These are phyloP conservation scores for Sceloporus undulatus DNA, from an alignment of 2,113 vertebrate species.

Conservation along the genomic window DNA sequence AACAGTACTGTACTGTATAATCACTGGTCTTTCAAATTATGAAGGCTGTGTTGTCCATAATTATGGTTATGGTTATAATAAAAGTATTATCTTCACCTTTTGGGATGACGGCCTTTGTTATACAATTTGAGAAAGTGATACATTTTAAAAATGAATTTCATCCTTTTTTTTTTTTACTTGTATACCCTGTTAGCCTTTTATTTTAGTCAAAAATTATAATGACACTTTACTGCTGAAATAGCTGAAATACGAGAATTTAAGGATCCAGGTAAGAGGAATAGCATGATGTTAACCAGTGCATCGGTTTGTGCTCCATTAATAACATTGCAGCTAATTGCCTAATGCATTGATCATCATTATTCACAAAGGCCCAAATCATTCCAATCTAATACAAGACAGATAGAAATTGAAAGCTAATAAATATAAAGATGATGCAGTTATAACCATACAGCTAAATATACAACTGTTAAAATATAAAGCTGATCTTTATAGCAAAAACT, in stretches of 20 bases:
- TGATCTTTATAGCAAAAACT: slow-evolving; percentile 21
- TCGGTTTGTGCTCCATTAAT: slow-evolving; percentile 71
- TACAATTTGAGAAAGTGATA: slow-evolving; percentile 53
- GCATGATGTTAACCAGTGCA: slow-evolving; percentile 68
- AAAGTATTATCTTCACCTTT: slow-evolving; percentile 64
- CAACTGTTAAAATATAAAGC: no score
- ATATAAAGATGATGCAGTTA: no score
- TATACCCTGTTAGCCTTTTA: slow-evolving; percentile 41
- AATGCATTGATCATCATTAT: slow-evolving; percentile 76
- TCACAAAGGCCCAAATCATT: slow-evolving; percentile 67
- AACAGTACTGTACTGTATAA: slow-evolving; percentile 8
- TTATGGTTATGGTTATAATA: slow-evolving; percentile 54
- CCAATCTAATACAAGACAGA: slow-evolving; percentile 35
- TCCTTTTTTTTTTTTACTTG: slow-evolving; percentile 38
- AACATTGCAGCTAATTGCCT: slow-evolving; percentile 78
- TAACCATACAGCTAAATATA: no score
- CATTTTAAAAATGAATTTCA: slow-evolving; percentile 50
- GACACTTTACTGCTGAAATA: slow-evolving; percentile 71
- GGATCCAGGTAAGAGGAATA: slow-evolving; percentile 65
- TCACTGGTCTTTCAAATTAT: slow-evolving; percentile 35
- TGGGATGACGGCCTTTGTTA: slow-evolving; percentile 65
- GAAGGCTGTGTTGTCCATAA: slow-evolving; percentile 43
- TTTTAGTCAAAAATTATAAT: slow-evolving; percentile 48
- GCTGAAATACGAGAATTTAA: slow-evolving; percentile 70
- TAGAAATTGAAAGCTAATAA: slow-evolving; percentile 11